A percentile compares a stretch with the other conserved stretches of the same genome.
phyloP scores from a whole-genome alignment of 2,888 invertebrate species.

The Tolmerus cingulatus region DNA sequence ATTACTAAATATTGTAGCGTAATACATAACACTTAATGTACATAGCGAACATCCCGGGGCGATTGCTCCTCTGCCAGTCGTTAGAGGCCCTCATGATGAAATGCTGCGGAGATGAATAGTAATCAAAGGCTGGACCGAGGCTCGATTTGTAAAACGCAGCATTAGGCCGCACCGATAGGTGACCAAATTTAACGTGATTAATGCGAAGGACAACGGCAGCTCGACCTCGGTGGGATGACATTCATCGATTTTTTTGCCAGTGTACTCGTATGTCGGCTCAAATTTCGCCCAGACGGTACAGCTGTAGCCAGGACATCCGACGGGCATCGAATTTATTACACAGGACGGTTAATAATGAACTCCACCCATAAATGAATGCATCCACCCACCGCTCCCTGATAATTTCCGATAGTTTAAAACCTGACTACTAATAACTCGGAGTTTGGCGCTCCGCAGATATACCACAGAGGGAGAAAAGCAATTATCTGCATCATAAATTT shows the following conservation, averaged over 20 bases:
- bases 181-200: neutral
- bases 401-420: slow-evolving; percentile 28
- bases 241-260: neutral
- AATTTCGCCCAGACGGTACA: neutral
- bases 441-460: neutral
- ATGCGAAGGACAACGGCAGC: neutral
- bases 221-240: neutral
- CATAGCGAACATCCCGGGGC: neutral
- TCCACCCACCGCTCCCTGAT: neutral
- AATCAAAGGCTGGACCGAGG: neutral
- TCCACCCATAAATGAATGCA: slow-evolving; percentile 4
- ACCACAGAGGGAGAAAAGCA: slow-evolving; percentile 32
- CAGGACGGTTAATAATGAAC: neutral
- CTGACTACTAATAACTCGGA: slow-evolving; percentile 16
- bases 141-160: neutral
- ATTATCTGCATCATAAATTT: slow-evolving; percentile 40
- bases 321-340: neutral
- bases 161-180: neutral
- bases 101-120: neutral
- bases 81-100: neutral
- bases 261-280: neutral
- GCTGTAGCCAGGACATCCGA: neutral
- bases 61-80: neutral
- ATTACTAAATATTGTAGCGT: slow-evolving; percentile 39
- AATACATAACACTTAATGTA: slow-evolving; percentile 36